Evolutionary conservation across 1,140 invertebrate species (phyloP).

Genomic region (Venturia canescens): DNA sequence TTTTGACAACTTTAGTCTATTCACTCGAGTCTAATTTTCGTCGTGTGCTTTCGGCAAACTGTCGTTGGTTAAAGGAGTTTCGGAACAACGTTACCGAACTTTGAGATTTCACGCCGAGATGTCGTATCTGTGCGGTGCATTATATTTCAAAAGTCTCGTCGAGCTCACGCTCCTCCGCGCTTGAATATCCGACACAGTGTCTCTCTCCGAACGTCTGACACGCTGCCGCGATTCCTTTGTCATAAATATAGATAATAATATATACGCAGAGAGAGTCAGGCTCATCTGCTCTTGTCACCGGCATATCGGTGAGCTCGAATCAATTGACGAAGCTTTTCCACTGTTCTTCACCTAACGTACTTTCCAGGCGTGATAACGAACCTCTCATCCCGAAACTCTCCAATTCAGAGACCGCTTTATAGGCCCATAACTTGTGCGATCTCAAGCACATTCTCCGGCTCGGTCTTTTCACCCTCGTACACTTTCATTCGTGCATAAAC

Average conservation of each 20-base stretch:
- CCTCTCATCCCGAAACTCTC: too few species aligned
- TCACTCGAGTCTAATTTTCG: slow-evolving; percentile 4
- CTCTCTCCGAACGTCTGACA: background rate
- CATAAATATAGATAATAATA: background rate
- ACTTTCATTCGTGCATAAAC: too few species aligned
- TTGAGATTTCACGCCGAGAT: background rate
- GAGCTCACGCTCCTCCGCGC: background rate
- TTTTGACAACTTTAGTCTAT: slow-evolving; percentile 5
- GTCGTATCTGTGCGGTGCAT: background rate
- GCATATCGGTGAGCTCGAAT: too few species aligned
- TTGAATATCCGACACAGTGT: background rate
- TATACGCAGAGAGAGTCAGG: too few species aligned
- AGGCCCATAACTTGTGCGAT: too few species aligned
- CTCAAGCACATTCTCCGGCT: too few species aligned
- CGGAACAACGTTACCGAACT: background rate
- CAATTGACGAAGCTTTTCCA: too few species aligned
- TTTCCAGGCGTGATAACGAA: too few species aligned
- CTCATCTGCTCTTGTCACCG: too few species aligned
- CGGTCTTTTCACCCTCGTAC: too few species aligned
- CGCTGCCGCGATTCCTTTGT: background rate
- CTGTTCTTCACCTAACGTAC: too few species aligned
- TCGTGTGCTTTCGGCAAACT: background rate
- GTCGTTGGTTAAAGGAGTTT: slow-evolving; percentile 7
- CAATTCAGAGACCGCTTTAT: too few species aligned
- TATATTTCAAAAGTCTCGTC: background rate